Evolutionary conservation across 2,797 vertebrate genomes (phyloP), one percentile per base, ranked within the genome.

Genomic region (Allobates femoralis): DNA sequence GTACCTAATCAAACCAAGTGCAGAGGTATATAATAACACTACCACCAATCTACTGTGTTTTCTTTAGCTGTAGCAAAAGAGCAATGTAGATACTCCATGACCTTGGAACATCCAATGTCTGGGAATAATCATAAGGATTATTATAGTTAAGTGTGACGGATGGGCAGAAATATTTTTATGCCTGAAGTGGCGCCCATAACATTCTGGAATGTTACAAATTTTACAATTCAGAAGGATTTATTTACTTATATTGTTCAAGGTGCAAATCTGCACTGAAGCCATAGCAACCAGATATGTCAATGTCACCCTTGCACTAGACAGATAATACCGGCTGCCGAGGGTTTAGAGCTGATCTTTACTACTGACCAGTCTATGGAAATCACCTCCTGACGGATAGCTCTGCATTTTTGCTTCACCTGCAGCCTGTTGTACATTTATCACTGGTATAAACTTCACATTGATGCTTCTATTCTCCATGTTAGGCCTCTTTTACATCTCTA

Each of bases 221-320:
- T 73, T 50, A 74, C 5, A 67, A 34, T 32, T 67, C 64, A n/a
- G 71, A 15, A 28, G 19, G 71, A 74, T 74, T 50, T 74, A 46
- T 74, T 50, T 74, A 26, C 71, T n/a, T 2, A 74, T 11, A 67
- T 19, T 67, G 23, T 15, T 64, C 60, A 28, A 75, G 73, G 26
- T 76, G 74, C 74, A 55, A 76, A 76, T 76, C 50, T 76, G 26
- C 16, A 67, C 64, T 18, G 30, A 67, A 32, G 21, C 30, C 64
- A 67, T 32, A 67, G 30, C 28, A 67, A 67, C 64, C 28, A 34
- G 64, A 67, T 19, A 15, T 18, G 28, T 67, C 30, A 67, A 34
- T 67, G 30, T 67, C 64, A 51, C 30, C 71, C 71, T 74, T 74
- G 73, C 26, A 75, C 14, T 75, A 75, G 73, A 51, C n/a, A 28